Conservation (phyloP, 1,140 invertebrate genomes). For the Trachymyrmex cornetzi region DNA sequence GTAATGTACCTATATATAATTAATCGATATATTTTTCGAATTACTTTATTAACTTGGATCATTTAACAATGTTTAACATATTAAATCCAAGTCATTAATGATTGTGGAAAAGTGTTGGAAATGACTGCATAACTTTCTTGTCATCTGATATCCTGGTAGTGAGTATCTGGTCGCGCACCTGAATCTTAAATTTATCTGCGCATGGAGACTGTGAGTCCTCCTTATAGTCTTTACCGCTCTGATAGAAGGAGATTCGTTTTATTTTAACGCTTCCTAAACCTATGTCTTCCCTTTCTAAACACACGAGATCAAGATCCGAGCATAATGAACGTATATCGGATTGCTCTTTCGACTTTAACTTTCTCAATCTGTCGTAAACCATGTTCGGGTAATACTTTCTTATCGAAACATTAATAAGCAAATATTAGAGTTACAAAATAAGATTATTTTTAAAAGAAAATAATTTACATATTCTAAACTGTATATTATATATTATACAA, state of each 20-base stretch:
- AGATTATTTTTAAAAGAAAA: neutral
- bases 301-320: neutral
- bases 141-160: constrained; percentile 77
- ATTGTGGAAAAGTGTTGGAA: constrained; percentile 49
- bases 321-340: neutral
- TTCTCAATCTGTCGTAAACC: neutral
- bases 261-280: constrained; percentile 78
- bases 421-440: neutral
- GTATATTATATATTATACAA: neutral
- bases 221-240: constrained; percentile 72
- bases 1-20: neutral
- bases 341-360: constrained; percentile 32
- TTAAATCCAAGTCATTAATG: constrained; percentile 8
- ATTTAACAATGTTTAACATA: neutral
- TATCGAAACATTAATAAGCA: neutral
- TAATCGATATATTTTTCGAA: neutral
- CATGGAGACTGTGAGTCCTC: constrained; percentile 70
- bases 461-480: neutral
- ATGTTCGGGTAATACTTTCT: neutral
- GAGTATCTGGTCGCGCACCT: constrained; percentile 81
- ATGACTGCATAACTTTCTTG: constrained; percentile 47
- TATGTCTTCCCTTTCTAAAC: constrained; percentile 65
- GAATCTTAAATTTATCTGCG: constrained; percentile 79
- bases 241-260: constrained; percentile 74
- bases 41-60: neutral